These are phyloP conservation scores for Agraylea sexmaculata DNA, from an alignment of 1,140 invertebrate species.

Conservation along the genomic window DNA sequence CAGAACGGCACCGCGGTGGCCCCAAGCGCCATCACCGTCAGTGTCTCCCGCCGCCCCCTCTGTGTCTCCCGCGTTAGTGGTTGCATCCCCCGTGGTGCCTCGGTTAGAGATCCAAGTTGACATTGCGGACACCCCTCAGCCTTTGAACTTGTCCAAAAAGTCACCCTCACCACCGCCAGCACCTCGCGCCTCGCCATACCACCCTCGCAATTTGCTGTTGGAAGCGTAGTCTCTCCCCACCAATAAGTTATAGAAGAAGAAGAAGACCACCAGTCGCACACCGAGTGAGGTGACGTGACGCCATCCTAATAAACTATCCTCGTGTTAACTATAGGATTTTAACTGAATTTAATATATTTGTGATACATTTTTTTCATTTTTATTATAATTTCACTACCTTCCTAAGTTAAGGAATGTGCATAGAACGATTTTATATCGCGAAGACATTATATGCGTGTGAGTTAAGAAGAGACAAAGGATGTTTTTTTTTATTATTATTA, in stretches of 20 bases:
- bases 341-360: conserved; percentile 22
- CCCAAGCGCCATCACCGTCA: conserved; percentile 33
- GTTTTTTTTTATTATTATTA: too few species aligned
- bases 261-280: too few species aligned
- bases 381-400: conserved; percentile 16
- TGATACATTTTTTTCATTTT: conserved; percentile 22
- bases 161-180: conserved; percentile 61
- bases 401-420: conserved; percentile 15
- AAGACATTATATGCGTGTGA: too few species aligned
- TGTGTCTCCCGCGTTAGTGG: conserved; percentile 30
- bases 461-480: too few species aligned
- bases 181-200: conserved; percentile 25
- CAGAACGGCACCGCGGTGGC: conserved; percentile 17
- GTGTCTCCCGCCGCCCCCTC: conserved; percentile 30
- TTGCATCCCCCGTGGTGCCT: conserved; percentile 25
- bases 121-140: conserved; percentile 68
- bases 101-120: conserved; percentile 70
- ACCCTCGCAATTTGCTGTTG: conserved; percentile 43
- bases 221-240: conserved; percentile 43
- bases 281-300: conserved; percentile 12
- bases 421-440: too few species aligned
- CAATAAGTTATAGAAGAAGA: conserved; percentile 19
- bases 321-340: conserved; percentile 20
- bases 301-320: conserved; percentile 20
- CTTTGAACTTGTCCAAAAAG: conserved; percentile 79